Evolutionary conservation across 1,140 invertebrate species (phyloP).

Genomic region (Lepidurus apus): DNA sequence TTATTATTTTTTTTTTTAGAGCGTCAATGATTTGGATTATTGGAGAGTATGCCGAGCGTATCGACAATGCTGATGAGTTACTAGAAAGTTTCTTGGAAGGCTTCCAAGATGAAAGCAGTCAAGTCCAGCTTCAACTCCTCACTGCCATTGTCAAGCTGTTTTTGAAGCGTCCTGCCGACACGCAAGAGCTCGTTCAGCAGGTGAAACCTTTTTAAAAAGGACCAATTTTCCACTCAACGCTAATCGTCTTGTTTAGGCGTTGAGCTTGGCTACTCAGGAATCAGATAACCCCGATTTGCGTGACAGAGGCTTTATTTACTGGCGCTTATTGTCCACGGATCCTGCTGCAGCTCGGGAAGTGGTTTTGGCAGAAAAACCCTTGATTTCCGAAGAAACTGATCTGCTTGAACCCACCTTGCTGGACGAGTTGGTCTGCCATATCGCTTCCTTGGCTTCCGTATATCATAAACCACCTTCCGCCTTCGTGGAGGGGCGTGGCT

Average conservation of each 20-base stretch:
- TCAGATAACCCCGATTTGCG: constrained; percentile 99
- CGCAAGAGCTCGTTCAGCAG: constrained; percentile 93
- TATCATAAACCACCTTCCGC: constrained; percentile 99
- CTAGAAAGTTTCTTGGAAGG: constrained; percentile 97
- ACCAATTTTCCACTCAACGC: neutral
- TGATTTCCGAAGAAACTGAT: constrained; percentile 99
- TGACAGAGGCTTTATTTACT: constrained; percentile 99
- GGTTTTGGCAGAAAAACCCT: constrained; percentile 97
- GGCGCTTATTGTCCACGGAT: constrained; percentile 96
- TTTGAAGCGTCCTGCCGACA: constrained; percentile 94
- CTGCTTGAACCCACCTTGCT: constrained; percentile 93
- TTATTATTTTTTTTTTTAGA: constrained; percentile 46
- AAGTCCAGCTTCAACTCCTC: constrained; percentile 93
- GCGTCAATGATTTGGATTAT: constrained; percentile 99
- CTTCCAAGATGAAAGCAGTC: constrained; percentile 99
- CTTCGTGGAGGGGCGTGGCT: constrained; percentile 81
- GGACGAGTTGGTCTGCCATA: constrained; percentile 98
- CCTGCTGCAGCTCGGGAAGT: constrained; percentile 98
- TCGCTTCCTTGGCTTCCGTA: constrained; percentile 95
- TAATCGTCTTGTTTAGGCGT: constrained; percentile 54
- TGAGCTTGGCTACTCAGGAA: constrained; percentile 91
- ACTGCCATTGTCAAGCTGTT: constrained; percentile 99
- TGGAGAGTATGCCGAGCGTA: constrained; percentile 97
- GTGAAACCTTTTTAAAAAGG: constrained; percentile 38
- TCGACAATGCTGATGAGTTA: constrained; percentile 98